Base-by-base conservation (phyloP, 1,140 invertebrate species). In the Euwallacea fornicatus region DNA sequence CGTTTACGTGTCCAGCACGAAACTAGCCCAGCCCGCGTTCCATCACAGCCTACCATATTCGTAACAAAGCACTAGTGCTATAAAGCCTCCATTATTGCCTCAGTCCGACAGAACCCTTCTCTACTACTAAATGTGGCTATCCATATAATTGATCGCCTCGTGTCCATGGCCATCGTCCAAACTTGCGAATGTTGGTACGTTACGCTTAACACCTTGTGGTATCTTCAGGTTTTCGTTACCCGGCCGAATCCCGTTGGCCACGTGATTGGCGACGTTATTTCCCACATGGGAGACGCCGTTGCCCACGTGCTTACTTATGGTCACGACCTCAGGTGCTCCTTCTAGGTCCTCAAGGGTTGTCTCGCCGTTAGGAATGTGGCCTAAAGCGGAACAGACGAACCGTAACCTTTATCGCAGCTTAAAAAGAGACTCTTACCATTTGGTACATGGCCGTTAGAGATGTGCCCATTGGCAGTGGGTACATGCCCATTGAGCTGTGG, bases 311-410 rank as follows among this genome's bases (percentile, higher is more conserved):
- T 72, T 77, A 71, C 76, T 81, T 42, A 77, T 79, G 8, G 75
- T 83, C 47, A 73, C 75, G 66, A 78, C 75, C 15, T 72, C 74
- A n/a, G 11, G 15, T 59, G 69, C 8, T 0, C 64, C 63, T 74
- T 79, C 77, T 50, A 81, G 56, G 63, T 80, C 78, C 15, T 78
- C 61, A 2, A 80, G 13, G 6, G 71, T 76, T 2, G 76, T 72
- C n/a, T 78, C 75, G 21, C 71, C 73, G 50, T 79, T 78, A 11
- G 76, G 75, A 42, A 78, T 70, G 21, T 71, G 71, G 42, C 74
- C 75, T 71, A 42, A 41, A 59, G 54, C 8, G 8, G 16, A 9
- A 9, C 54, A 56, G 16, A 61, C 43, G 7, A 67, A 21, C 33
- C 10, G 15, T 11, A 65, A 56, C 11, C 21, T 33, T 2, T 4